phyloP scores from a whole-genome alignment of 2,113 vertebrate species.

The Tetraodon nigroviridis region DNA sequence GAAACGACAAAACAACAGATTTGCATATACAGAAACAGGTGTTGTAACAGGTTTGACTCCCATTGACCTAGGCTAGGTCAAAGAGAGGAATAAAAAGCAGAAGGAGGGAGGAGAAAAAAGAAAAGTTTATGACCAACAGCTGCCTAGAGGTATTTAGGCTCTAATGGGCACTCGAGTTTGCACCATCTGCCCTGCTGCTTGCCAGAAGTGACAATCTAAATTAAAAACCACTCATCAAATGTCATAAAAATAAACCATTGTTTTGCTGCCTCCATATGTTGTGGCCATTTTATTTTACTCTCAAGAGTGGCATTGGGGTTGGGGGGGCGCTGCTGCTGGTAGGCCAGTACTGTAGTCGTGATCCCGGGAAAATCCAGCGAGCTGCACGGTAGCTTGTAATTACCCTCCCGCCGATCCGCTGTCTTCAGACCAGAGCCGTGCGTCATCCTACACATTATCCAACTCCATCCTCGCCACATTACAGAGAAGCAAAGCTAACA shows the following conservation, averaged over 20 bases:
- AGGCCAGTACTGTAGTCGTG: constrained; percentile 34
- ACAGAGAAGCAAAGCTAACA: constrained; percentile 40
- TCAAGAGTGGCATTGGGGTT: constrained; percentile 15
- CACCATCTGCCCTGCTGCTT: constrained; percentile 84
- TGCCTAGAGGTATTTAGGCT: constrained; percentile 82
- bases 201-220: constrained; percentile 87
- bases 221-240: constrained; percentile 82
- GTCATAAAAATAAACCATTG: constrained; percentile 81
- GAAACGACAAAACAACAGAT: constrained; percentile 95
- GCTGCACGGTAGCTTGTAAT: constrained; percentile 66
- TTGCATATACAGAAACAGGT: constrained; percentile 91
- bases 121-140: constrained; percentile 86
- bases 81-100: constrained; percentile 34
- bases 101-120: constrained; percentile 36
- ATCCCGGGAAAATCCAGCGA: constrained; percentile 59
- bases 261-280: constrained; percentile 75
- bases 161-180: constrained; percentile 81
- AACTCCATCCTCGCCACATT: constrained; percentile 57
- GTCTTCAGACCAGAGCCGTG: constrained; percentile 57
- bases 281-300: constrained; percentile 52
- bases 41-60: constrained; percentile 92
- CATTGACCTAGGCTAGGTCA: constrained; percentile 81
- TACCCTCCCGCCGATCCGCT: constrained; percentile 57
- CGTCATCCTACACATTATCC: constrained; percentile 58
- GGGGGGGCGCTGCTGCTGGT: constrained; percentile 15